Conservation (phyloP, 2,888 invertebrate genomes). For the Andrena minutula region DNA sequence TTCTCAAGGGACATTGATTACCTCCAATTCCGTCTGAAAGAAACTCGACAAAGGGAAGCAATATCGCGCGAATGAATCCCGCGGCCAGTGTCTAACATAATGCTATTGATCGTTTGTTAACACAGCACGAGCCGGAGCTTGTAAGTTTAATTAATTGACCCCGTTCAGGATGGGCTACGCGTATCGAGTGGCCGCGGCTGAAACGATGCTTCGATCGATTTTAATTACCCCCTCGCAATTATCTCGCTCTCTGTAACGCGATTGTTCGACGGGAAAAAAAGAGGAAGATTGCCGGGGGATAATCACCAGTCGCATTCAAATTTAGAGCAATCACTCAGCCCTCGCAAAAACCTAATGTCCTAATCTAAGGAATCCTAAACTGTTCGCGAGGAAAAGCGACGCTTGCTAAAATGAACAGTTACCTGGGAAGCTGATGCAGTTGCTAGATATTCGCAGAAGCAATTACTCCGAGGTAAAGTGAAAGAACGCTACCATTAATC, state of each 20-base stretch:
- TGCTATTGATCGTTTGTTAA: conserved; percentile 59
- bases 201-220: conserved; percentile 37
- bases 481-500: neutral
- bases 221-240: conserved; percentile 51
- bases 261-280: conserved; percentile 17
- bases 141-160: conserved; percentile 56
- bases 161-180: conserved; percentile 18
- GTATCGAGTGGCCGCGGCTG: conserved; percentile 6
- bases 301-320: neutral
- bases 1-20: neutral
- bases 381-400: too few species aligned
- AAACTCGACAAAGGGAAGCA: neutral
- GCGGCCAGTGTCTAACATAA: conserved; percentile 10
- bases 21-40: neutral
- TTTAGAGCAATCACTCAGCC: neutral
- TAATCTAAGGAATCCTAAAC: neutral
- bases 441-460: too few species aligned
- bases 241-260: conserved; percentile 23
- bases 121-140: conserved; percentile 15
- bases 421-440: too few species aligned
- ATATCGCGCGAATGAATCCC: neutral
- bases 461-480: neutral
- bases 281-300: neutral
- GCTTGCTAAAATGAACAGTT: too few species aligned
- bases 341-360: neutral